These are phyloP conservation scores for Rhamnusium bicolor DNA, from an alignment of 2,888 invertebrate genomes.

Conservation along the genomic window DNA sequence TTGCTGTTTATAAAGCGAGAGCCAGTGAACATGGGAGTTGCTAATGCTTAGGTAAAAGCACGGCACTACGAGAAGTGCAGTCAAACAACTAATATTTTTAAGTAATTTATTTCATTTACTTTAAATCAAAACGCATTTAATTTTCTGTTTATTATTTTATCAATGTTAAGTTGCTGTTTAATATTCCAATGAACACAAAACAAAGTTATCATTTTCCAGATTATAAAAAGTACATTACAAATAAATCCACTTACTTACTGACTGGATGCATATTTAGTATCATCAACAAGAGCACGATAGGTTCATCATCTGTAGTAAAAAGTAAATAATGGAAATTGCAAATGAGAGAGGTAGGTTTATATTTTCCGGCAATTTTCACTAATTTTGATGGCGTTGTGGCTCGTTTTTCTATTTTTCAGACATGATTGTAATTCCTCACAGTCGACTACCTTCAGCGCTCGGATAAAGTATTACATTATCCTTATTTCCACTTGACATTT, in stretches of 20 bases:
- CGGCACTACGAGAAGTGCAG: no score
- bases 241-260: neutral
- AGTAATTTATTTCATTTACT: no score
- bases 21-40: no score
- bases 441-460: constrained; percentile 63
- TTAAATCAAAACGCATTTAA: no score
- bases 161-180: no score
- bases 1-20: no score
- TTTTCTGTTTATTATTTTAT: no score
- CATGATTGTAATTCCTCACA: constrained; percentile 70
- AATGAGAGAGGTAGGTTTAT: constrained; percentile 63
- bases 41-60: no score
- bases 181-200: no score
- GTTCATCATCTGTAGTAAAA: constrained; percentile 32
- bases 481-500: constrained; percentile 68
- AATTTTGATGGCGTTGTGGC: constrained; percentile 71
- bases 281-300: neutral
- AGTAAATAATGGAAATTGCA: constrained; percentile 50
- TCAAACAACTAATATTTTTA: no score
- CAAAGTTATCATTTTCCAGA: no score
- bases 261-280: neutral
- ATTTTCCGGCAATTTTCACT: constrained; percentile 72
- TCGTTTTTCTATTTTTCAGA: constrained; percentile 70
- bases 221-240: no score
- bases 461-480: constrained; percentile 67